A percentile compares a stretch with the other conserved stretches of the same genome.
These are phyloP conservation scores for Chrysina gloriosa DNA, from an alignment of 2,888 invertebrate species.

Conservation along the genomic window DNA sequence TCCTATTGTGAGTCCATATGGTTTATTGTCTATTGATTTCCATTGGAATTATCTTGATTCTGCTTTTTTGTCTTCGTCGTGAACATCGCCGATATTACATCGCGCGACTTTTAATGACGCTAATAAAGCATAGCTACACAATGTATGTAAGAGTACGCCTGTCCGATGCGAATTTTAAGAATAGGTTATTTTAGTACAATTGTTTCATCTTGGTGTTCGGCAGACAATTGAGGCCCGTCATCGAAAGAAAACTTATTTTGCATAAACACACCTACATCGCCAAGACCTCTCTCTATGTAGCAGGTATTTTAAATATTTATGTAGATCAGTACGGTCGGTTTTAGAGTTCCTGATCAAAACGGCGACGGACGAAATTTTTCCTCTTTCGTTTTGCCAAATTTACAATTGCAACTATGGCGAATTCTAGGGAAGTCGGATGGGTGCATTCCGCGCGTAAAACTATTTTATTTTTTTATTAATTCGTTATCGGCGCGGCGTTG, in stretches of 20 bases:
- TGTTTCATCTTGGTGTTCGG: conserved; percentile 31
- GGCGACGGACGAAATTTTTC: not conserved
- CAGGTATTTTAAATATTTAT: conserved; percentile 51
- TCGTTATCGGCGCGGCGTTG: conserved; percentile 15
- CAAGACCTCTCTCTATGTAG: conserved; percentile 40
- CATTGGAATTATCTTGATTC: not conserved
- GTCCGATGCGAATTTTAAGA: conserved; percentile 25
- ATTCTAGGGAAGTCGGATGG: not conserved
- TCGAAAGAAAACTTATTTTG: conserved; percentile 45
- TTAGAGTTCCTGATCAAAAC: conserved; percentile 43
- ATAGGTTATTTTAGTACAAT: conserved; percentile 38
- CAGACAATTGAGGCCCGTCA: conserved; percentile 37
- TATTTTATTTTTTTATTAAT: conserved; percentile 25
- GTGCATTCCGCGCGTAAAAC: not conserved
- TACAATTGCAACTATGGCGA: not conserved
- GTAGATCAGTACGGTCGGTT: conserved; percentile 47
- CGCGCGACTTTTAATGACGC: conserved; percentile 4
- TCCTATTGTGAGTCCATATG: too few species aligned
- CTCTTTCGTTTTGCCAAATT: not conserved
- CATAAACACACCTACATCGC: conserved; percentile 45
- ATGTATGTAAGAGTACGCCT: not conserved
- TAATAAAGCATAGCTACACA: conserved; percentile 16
- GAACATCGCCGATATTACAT: not conserved
- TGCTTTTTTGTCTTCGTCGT: not conserved
- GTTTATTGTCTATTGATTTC: too few species aligned